Conservation (phyloP, 2,888 invertebrate species). For the Athalia circularis region DNA sequence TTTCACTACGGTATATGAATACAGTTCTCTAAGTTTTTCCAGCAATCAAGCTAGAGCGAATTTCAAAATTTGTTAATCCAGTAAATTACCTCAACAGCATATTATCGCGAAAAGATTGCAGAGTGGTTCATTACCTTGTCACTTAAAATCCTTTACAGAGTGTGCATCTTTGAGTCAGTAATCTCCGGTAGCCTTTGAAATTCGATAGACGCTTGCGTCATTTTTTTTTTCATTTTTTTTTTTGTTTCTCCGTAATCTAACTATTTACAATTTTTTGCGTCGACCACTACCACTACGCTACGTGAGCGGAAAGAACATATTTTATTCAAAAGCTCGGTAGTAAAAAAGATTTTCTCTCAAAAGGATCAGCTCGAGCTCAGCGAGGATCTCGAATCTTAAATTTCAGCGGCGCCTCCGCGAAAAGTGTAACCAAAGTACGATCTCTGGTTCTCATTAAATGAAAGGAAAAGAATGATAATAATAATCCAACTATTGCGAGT, state of each 20-base stretch:
- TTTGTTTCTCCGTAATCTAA: background rate
- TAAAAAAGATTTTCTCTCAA: conserved; percentile 32
- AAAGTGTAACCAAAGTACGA: conserved; percentile 15
- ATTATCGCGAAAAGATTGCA: background rate
- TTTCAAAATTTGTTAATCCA: no score
- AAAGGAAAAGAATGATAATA: conserved; percentile 18
- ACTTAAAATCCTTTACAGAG: background rate
- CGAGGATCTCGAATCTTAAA: conserved; percentile 26
- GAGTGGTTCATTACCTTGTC: background rate
- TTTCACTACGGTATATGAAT: no score
- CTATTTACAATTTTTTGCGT: conserved; percentile 1
- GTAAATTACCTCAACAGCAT: no score
- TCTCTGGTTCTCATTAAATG: conserved; percentile 20
- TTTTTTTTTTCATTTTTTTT: background rate
- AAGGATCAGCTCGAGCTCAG: conserved; percentile 8
- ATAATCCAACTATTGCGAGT: background rate
- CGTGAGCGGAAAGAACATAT: conserved; percentile 7
- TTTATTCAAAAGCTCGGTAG: conserved; percentile 40
- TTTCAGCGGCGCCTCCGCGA: conserved; percentile 14
- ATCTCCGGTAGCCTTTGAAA: background rate
- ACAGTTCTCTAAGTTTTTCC: no score
- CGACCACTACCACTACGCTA: background rate
- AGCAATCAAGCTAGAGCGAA: no score
- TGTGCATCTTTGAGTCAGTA: background rate
- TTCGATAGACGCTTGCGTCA: background rate